phyloP scores from a whole-genome alignment of 2,888 invertebrate genomes.

The Cheiracanthium punctorium region DNA sequence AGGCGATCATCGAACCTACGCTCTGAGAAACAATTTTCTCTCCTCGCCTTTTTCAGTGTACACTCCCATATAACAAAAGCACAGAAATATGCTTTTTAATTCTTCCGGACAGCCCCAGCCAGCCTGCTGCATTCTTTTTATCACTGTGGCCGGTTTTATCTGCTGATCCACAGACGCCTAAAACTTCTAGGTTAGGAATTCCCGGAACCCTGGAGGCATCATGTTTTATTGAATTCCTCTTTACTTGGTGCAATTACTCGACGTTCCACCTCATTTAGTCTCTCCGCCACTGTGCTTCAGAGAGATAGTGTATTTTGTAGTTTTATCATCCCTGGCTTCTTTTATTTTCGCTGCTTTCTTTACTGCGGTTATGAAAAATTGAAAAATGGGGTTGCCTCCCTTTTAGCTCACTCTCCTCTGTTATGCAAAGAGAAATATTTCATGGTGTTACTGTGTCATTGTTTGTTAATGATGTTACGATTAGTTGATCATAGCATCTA shows the following conservation, averaged over 20 bases:
- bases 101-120: neutral
- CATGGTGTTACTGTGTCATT: no score
- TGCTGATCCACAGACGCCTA: conserved; percentile 25
- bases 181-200: neutral
- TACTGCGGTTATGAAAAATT: no score
- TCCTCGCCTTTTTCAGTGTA: neutral
- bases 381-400: no score
- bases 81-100: neutral
- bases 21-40: neutral
- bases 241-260: neutral
- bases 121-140: neutral
- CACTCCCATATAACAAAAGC: neutral
- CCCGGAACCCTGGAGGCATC: neutral
- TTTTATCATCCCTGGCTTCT: no score
- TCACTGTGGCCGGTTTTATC: conserved; percentile 47
- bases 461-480: no score
- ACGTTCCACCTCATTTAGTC: neutral
- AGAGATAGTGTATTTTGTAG: neutral
- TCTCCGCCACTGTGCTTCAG: neutral
- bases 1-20: neutral
- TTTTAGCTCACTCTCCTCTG: no score
- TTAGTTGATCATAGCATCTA: no score
- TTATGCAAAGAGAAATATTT: no score
- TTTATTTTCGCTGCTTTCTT: no score
- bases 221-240: neutral